These are phyloP conservation scores for Iselma pallidipennis DNA, from an alignment of 2,888 invertebrate genomes.

Conservation along the genomic window DNA sequence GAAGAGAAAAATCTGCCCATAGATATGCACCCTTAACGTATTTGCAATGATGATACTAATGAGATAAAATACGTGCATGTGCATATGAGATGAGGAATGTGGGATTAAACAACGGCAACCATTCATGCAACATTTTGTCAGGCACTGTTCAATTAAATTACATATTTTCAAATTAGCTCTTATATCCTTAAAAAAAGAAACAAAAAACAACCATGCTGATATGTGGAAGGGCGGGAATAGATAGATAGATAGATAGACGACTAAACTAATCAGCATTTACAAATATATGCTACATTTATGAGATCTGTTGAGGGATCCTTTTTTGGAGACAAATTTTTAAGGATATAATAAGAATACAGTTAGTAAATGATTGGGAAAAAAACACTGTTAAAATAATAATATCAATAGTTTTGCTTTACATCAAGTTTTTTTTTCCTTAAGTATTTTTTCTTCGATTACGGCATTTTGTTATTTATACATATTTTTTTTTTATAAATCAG, in stretches of 20 bases:
- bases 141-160: conserved; percentile 24
- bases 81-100: neutral
- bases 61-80: no score
- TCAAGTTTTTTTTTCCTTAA: conserved; percentile 33
- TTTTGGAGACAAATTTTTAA: conserved; percentile 4
- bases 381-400: conserved; percentile 26
- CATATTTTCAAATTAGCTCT: conserved; percentile 4
- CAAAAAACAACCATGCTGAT: no score
- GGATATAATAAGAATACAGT: conserved; percentile 11
- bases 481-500: conserved; percentile 51
- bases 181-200: conserved; percentile 18
- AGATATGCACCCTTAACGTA: no score
- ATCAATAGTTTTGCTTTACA: conserved; percentile 28
- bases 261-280: no score
- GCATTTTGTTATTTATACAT: conserved; percentile 46
- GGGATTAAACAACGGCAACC: conserved; percentile 3
- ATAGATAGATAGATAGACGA: no score
- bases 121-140: conserved; percentile 16
- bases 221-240: conserved; percentile 10
- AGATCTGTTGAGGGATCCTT: no score
- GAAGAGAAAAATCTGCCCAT: no score
- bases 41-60: no score
- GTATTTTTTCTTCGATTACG: conserved; percentile 35
- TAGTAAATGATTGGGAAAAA: conserved; percentile 5
- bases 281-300: no score